Conservation (phyloP, 2,888 invertebrate genomes). For the Campopleginae sp. region DNA sequence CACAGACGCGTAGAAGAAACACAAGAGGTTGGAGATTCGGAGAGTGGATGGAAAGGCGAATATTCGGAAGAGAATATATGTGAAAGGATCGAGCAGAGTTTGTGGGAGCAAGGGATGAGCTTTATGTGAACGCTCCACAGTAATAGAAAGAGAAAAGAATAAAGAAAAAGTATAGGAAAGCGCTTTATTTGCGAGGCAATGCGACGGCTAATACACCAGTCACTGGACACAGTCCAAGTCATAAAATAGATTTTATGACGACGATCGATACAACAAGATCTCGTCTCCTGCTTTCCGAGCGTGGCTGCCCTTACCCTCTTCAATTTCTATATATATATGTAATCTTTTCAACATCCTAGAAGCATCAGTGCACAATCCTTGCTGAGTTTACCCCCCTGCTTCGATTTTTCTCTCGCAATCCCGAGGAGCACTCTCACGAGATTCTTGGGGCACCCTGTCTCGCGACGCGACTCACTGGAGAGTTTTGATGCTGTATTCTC, state of each 20-base stretch:
- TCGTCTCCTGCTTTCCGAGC: slow-evolving; percentile 73
- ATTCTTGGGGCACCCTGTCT: slow-evolving; percentile 41
- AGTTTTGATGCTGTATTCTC: slow-evolving; percentile 68
- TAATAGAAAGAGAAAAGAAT: slow-evolving; percentile 27
- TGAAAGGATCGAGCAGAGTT: slow-evolving; percentile 55
- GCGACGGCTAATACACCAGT: slow-evolving; percentile 83
- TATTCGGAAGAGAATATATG: slow-evolving; percentile 49
- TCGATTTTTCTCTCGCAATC: slow-evolving; percentile 39
- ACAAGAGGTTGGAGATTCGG: slow-evolving; percentile 52
- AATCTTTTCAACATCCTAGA: slow-evolving; percentile 46
- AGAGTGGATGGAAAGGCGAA: slow-evolving; percentile 49
- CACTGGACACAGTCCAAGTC: slow-evolving; percentile 84
- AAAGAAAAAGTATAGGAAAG: slow-evolving; percentile 73
- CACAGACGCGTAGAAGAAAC: slow-evolving; percentile 45
- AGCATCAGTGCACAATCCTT: slow-evolving; percentile 63
- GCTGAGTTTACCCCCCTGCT: slow-evolving; percentile 62
- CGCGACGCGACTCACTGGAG: slow-evolving; percentile 62
- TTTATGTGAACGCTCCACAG: slow-evolving; percentile 20
- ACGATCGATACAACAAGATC: slow-evolving; percentile 82
- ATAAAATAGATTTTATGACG: slow-evolving; percentile 83
- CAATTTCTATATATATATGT: not conserved
- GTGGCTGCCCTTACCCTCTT: slow-evolving; percentile 66
- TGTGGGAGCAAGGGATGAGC: slow-evolving; percentile 66
- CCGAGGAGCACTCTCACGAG: slow-evolving; percentile 47
- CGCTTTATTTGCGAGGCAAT: slow-evolving; percentile 83